Evolutionary conservation across 2,113 vertebrate species (phyloP).

Genomic region (Archilochus colubris): DNA sequence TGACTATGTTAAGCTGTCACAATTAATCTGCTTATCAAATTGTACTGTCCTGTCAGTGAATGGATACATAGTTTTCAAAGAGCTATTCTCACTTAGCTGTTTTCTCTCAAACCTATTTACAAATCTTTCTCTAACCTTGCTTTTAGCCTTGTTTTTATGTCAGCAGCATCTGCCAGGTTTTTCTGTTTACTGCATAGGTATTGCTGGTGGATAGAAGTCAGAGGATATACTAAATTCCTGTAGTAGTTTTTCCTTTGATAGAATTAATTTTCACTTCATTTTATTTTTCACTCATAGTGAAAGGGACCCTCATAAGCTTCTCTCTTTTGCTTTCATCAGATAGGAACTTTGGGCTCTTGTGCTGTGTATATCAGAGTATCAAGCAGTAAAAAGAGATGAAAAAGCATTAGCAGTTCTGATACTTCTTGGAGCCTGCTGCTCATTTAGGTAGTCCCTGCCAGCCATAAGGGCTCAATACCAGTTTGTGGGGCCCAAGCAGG

Average conservation of each 20-base stretch:
- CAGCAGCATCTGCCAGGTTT: background rate
- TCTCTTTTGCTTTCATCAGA: background rate
- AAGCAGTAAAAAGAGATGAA: background rate
- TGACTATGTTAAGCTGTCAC: background rate
- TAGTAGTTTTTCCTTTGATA: background rate
- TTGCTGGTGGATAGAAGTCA: background rate
- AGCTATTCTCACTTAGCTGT: background rate
- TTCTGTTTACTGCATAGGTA: background rate
- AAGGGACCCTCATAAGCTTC: background rate
- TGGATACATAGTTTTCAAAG: background rate
- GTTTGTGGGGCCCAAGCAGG: background rate
- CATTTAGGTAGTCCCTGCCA: background rate
- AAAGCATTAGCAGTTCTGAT: background rate
- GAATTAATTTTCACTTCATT: background rate
- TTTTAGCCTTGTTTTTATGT: background rate
- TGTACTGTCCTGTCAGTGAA: background rate
- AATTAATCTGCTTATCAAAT: background rate
- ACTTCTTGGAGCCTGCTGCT: background rate
- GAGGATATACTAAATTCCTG: background rate
- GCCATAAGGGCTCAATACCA: background rate
- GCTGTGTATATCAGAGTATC: background rate
- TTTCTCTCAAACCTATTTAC: background rate
- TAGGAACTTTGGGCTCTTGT: background rate
- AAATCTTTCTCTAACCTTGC: background rate
- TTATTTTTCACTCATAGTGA: background rate